These are phyloP conservation scores for Sympetrum striolatum DNA, from an alignment of 2,888 invertebrate species.

Conservation along the genomic window DNA sequence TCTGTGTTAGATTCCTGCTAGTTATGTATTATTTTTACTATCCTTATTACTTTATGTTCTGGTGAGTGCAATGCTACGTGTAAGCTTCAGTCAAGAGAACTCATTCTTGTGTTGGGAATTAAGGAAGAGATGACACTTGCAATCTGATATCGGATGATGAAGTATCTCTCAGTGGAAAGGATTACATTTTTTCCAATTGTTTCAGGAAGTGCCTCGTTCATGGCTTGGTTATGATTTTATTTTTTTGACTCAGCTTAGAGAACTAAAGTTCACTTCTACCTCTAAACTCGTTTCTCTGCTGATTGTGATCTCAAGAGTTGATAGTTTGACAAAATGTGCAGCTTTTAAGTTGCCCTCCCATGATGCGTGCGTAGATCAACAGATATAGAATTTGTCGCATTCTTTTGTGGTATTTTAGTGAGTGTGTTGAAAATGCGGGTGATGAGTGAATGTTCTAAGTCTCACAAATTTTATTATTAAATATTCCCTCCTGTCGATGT, in stretches of 20 bases:
- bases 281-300: conserved; percentile 35
- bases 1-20: conserved; percentile 14
- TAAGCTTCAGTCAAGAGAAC: neutral
- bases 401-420: conserved; percentile 41
- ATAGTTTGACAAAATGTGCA: conserved; percentile 6
- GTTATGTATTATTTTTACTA: neutral
- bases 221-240: conserved; percentile 17
- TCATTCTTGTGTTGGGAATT: neutral
- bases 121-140: conserved; percentile 36
- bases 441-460: conserved; percentile 42
- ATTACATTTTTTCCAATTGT: neutral
- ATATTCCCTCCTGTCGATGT: conserved; percentile 9
- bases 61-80: conserved; percentile 37
- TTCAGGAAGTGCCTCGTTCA: conserved; percentile 26
- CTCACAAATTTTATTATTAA: conserved; percentile 24
- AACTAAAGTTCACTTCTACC: conserved; percentile 33
- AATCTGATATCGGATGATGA: neutral
- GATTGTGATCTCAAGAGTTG: conserved; percentile 41
- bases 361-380: conserved; percentile 23
- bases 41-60: neutral
- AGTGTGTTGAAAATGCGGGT: conserved; percentile 40
- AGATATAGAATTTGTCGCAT: conserved; percentile 23
- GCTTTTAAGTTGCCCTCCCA: conserved; percentile 29
- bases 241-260: conserved; percentile 17
- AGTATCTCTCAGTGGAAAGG: neutral